Percentiles rank a stretch among this genome's conserved stretches.
Evolutionary conservation across 2,113 vertebrate genomes (phyloP).

Genomic region (Gorilla gorilla): DNA sequence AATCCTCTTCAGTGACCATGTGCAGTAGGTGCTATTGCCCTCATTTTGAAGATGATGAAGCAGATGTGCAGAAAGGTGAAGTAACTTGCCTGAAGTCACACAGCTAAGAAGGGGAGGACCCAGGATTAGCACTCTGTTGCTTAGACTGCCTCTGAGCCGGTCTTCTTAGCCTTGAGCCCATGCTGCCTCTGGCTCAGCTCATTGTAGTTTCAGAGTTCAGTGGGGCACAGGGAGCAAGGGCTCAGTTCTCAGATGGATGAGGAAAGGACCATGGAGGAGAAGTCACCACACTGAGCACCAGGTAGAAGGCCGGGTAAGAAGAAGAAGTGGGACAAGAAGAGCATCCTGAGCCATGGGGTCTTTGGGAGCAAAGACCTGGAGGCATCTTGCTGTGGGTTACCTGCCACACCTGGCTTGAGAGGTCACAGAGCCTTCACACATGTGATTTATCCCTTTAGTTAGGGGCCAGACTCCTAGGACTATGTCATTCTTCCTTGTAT

Average conservation of each 20-base stretch:
- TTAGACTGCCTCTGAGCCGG: background rate
- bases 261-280: background rate
- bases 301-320: background rate
- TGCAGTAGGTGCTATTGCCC: too few relatives aligned
- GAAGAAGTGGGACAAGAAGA: background rate
- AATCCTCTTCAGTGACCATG: background rate
- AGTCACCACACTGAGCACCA: background rate
- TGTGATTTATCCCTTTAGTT: background rate
- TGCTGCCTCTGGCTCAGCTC: background rate
- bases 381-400: accelerated
- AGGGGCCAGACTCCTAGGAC: background rate
- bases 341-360: background rate
- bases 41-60: background rate
- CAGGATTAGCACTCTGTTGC: accelerated
- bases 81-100: background rate
- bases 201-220: background rate
- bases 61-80: background rate
- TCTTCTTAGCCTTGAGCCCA: background rate
- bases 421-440: background rate
- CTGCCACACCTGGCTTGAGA: background rate
- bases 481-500: background rate
- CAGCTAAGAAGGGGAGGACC: background rate
- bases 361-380: background rate
- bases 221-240: too few relatives aligned
- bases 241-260: background rate